Conservation (phyloP, 2,113 vertebrate species). For the Mormyrus lacerda region DNA sequence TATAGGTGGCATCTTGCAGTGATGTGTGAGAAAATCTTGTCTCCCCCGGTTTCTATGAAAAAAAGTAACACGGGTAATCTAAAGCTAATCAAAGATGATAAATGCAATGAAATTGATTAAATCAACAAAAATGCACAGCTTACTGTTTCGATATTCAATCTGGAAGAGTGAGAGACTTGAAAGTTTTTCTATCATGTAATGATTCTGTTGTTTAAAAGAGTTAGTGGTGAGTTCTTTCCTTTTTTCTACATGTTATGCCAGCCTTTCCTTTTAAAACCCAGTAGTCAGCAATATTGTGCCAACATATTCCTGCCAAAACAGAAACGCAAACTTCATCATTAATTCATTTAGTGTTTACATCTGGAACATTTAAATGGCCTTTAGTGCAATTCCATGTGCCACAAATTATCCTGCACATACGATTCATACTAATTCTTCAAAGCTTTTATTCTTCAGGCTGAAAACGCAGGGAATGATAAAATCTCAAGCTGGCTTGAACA, state of each 20-base stretch:
- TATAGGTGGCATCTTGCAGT: background rate
- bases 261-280: conserved; percentile 22
- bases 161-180: background rate
- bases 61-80: background rate
- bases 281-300: conserved; percentile 16
- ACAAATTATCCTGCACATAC: conserved; percentile 19
- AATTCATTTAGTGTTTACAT: conserved; percentile 20
- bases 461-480: conserved; percentile 28
- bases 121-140: background rate
- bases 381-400: conserved; percentile 27
- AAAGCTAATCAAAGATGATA: background rate
- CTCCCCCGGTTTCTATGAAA: background rate
- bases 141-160: background rate
- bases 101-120: background rate
- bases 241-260: conserved; percentile 23
- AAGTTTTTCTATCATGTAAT: conserved; percentile 9
- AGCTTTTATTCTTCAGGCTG: conserved; percentile 22
- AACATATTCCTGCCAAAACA: conserved; percentile 17
- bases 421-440: conserved; percentile 25
- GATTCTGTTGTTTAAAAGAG: conserved; percentile 15
- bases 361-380: conserved; percentile 17
- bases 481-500: conserved; percentile 18
- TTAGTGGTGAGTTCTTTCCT: conserved; percentile 15
- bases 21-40: background rate
- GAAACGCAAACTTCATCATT: conserved; percentile 19